Conservation (phyloP, 2,888 invertebrate genomes). For the Mongoloraphidia duomilia region DNA sequence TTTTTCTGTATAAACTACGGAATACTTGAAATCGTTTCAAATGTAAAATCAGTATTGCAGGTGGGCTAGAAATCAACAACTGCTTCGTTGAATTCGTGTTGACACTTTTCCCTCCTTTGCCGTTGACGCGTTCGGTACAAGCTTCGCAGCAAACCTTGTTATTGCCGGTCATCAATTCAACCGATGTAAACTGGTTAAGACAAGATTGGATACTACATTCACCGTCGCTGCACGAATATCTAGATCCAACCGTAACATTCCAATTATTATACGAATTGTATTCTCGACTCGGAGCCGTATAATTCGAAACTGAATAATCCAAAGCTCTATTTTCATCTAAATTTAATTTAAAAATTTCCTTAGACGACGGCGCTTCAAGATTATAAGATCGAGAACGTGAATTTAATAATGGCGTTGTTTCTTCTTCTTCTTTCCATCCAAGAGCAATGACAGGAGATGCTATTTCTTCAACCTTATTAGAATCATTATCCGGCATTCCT, state of each 20-base stretch:
- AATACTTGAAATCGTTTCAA: constrained; percentile 85
- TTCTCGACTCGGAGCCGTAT: too few relatives aligned
- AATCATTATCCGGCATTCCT: not conserved
- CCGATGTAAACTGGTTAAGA: constrained; percentile 80
- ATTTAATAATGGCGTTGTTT: not conserved
- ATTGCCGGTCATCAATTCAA: constrained; percentile 79
- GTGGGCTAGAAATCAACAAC: constrained; percentile 77
- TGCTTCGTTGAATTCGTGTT: constrained; percentile 74
- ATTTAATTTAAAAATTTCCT: too few relatives aligned
- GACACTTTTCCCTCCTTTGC: constrained; percentile 54
- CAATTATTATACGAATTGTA: constrained; percentile 19
- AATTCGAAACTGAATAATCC: too few relatives aligned
- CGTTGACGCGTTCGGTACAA: constrained; percentile 64
- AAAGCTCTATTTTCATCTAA: too few relatives aligned
- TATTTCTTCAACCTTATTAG: not conserved
- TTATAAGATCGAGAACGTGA: too few relatives aligned
- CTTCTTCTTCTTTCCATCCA: not conserved
- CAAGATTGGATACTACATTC: constrained; percentile 80
- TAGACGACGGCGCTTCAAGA: too few relatives aligned
- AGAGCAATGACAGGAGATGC: not conserved
- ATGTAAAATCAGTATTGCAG: constrained; percentile 87
- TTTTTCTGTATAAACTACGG: constrained; percentile 38
- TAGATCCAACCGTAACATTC: constrained; percentile 42
- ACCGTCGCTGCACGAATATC: constrained; percentile 59
- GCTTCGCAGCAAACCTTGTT: constrained; percentile 89